Base-by-base conservation (phyloP, 2,888 invertebrate genomes). In the Meghimatium bilineatum region DNA sequence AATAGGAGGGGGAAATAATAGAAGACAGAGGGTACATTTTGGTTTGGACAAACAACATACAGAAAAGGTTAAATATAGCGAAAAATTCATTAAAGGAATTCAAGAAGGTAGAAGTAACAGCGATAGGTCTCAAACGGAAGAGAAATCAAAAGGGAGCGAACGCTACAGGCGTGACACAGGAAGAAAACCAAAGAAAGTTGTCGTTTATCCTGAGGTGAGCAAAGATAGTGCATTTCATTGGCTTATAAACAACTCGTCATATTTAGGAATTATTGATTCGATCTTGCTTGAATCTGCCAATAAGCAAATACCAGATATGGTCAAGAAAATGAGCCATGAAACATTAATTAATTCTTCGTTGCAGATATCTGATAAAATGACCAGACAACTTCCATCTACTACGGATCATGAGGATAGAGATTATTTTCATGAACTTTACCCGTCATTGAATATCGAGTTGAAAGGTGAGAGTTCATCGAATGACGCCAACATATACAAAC, bases 191-290 rank as follows among this genome's bases (percentile, higher is more conserved):
- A 77, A 63, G 38, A 26, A 26, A 0, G 10, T 6, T 1, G n/a
- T 77, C 10, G 29, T 67, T 10, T 67, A n/a, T 29, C 49, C 79
- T 2, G 67, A 66, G 34, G 32, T 79, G 14, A 49, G 34, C 32
- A 79, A 49, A 32, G 49, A 38, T 1, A 10, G 49, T 23, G 79
- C 79, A 1, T 14, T 44, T 1, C 38, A n/a, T 1, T 79, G 79
- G 79, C 67, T 79, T 5, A 23, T 79, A 8, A 29, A 67, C 29
- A 79, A 66, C 23, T 79, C 79, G 32, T 23, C 79, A 20, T 20
- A 67, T 34, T 32, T 67, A 29, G 44, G 49, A 67, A 38, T 29
- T 32, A 38, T 49, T n/a, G 34, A 79, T 26, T 26, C 79, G 0
- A 26, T 79, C 17, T 49, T 79, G 8, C 23, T 20, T 0, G 79